Evolutionary conservation across 2,113 vertebrate genomes (phyloP), one percentile per base, ranked within the genome.

Genomic region (Nothocercus julius): DNA sequence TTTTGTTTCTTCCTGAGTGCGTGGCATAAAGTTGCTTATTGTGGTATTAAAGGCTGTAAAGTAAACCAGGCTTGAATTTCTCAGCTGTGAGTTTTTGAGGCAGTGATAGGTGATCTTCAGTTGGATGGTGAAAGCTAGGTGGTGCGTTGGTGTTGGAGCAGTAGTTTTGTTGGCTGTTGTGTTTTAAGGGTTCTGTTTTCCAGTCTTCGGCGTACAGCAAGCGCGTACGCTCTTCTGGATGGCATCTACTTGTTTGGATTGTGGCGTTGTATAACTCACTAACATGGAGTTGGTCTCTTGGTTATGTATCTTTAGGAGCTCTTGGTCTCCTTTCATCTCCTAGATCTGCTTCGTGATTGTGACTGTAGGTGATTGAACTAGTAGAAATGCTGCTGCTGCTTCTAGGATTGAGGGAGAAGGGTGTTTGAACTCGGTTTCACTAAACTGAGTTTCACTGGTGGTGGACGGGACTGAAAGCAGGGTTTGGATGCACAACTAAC

Each of bases 221-320:
- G 30, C 1, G 18, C 53, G 51, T 82, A 78, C 90, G 76, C 6
- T 49, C 73, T 95, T 89, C 82, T 49, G 36, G 81, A 32, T 73
- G 47, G 49, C 66, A 7, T 69, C 70, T 62, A 54, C 51, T 19
- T 59, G 8, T 93, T 91, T 66, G 76, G 80, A 77, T 79, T 76
- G 72, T 87, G 62, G 89, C 38, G 14, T 76, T 91, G 21, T 95
- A 27, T 93, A 96, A 97, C 93, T 95, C 84, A 95, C 93, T 97
- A 92, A 96, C 93, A 89, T 27, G 42, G 87, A 91, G 66, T 79
- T 83, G 91, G 53, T 54, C 80, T 96, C 20, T 84, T 53, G 92
- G 74, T 85, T 94, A 38, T 79, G 54, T 89, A 68, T 86, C 89
- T 92, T 63, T 36, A 75, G 81, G 64, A 64, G 44, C 32, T 56